Base-by-base conservation (phyloP, 1,140 invertebrate genomes). In the Pogonomyrmex barbatus region DNA sequence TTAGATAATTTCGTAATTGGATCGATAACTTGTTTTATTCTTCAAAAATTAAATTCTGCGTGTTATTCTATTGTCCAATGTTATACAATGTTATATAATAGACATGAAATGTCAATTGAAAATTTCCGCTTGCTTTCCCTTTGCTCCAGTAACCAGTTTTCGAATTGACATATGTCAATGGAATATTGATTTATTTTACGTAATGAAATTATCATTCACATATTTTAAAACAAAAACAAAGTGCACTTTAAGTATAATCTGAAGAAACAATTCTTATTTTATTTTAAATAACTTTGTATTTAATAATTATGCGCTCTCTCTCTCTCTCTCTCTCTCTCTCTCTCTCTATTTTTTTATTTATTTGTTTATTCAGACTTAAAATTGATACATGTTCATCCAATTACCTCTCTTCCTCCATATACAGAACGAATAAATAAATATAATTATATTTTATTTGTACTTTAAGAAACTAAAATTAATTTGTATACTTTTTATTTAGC, bases 61-160 rank as follows among this genome's bases (percentile, higher is more conserved):
- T 47, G 5, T 36, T n/a, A 33, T 5, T 1, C 30, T 33, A 10
- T 12, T 50, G 30, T 45, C n/a, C 24, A 8, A 9, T 71, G 5
- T 36, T 81, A 45, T 58, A 71, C 52, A 17, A n/a, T 24, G 71
- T 71, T 71, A 58, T 56, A 33, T 4, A 52, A 50, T 73, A 10
- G 84, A 75, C 36, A 73, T 52, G 52, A 68, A 67, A 36, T 63
- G 6, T 24, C 62, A 42, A 87, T 87, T 83, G 79, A 76, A 84
- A 73, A 68, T 84, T 87, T 87, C 62, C 70, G 68, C n/a, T 83
- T 71, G 45, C 39, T 14, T 76, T 84, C 63, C n/a, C 4, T 65
- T 14, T 36, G 24, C 24, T 24, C 24, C 24, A n/a, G 65, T 76
- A 47, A 63, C 39, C 75, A 45, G 33, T 39, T 84, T 68, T 76